These are phyloP conservation scores for Ormyrus labotus DNA, from an alignment of 2,888 invertebrate species.

Conservation along the genomic window DNA sequence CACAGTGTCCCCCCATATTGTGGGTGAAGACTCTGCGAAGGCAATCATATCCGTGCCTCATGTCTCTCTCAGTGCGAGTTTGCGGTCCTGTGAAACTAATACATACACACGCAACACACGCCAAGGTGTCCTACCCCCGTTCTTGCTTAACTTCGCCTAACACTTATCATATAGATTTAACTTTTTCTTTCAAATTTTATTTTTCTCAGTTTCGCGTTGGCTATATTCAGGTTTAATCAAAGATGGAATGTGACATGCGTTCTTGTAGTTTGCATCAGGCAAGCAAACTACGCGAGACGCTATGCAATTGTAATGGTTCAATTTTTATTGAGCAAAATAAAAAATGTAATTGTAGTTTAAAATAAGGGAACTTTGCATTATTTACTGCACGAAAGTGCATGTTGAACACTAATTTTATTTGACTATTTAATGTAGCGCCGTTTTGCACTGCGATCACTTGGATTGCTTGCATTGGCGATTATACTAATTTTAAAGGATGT, in stretches of 20 bases:
- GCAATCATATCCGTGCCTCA: conserved; percentile 55
- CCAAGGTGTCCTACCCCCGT: conserved; percentile 68
- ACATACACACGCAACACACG: conserved; percentile 76
- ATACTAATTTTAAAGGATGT: conserved; percentile 44
- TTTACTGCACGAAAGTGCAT: conserved; percentile 27
- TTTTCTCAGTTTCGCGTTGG: conserved; percentile 26
- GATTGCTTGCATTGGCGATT: conserved; percentile 40
- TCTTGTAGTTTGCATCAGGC: conserved; percentile 46
- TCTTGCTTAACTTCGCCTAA: conserved; percentile 50
- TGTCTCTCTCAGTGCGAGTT: conserved; percentile 63
- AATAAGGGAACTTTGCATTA: conserved; percentile 22
- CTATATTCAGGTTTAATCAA: conserved; percentile 34
- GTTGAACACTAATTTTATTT: conserved; percentile 32
- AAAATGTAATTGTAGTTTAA: conserved; percentile 36
- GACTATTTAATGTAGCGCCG: conserved; percentile 27
- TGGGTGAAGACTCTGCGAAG: conserved; percentile 59
- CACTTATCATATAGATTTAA: conserved; percentile 22
- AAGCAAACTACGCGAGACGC: conserved; percentile 51
- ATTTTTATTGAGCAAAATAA: conserved; percentile 41
- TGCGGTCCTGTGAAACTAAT: conserved; percentile 75
- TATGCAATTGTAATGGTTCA: conserved; percentile 31
- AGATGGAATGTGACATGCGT: conserved; percentile 44
- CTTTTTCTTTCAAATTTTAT: conserved; percentile 13
- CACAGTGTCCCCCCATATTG: conserved; percentile 64
- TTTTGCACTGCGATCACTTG: conserved; percentile 26